phyloP scores from a whole-genome alignment of 2,888 invertebrate genomes.

The Clostera curtula region DNA sequence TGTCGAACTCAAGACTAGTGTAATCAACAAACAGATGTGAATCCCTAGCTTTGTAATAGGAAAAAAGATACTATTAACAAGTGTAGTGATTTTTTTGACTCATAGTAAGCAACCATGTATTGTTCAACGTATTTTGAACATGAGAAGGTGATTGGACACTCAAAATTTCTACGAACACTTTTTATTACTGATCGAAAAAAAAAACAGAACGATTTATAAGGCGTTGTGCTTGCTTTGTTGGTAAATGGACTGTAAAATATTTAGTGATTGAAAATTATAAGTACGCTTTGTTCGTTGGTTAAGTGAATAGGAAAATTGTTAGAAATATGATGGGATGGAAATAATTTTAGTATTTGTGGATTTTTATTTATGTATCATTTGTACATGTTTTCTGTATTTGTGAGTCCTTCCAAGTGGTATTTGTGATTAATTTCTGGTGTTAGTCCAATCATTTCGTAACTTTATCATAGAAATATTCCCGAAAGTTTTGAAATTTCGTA shows the following conservation, averaged over 20 bases:
- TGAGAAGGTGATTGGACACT: constrained; percentile 67
- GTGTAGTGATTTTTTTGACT: constrained; percentile 38
- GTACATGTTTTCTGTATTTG: constrained; percentile 7
- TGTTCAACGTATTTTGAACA: constrained; percentile 43
- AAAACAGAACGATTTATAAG: constrained; percentile 44
- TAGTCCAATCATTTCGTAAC: no score
- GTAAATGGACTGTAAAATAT: constrained; percentile 53
- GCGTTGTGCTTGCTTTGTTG: constrained; percentile 65
- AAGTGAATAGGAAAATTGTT: constrained; percentile 57
- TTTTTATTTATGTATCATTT: constrained; percentile 10
- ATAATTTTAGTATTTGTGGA: constrained; percentile 37
- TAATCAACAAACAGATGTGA: constrained; percentile 35
- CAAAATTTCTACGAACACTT: constrained; percentile 52
- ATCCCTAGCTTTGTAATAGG: constrained; percentile 43
- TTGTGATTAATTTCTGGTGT: no score
- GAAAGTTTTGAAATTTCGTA: no score
- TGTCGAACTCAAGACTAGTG: constrained; percentile 38
- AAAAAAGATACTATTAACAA: constrained; percentile 34
- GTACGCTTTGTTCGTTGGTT: constrained; percentile 56
- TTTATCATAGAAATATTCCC: no score
- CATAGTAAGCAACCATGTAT: constrained; percentile 32
- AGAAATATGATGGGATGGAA: constrained; percentile 44
- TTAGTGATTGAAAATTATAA: constrained; percentile 44
- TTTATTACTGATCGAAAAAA: constrained; percentile 29
- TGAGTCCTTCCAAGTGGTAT: no score